phyloP scores from a whole-genome alignment of 2,113 vertebrate species.

The Silurus glanis region DNA sequence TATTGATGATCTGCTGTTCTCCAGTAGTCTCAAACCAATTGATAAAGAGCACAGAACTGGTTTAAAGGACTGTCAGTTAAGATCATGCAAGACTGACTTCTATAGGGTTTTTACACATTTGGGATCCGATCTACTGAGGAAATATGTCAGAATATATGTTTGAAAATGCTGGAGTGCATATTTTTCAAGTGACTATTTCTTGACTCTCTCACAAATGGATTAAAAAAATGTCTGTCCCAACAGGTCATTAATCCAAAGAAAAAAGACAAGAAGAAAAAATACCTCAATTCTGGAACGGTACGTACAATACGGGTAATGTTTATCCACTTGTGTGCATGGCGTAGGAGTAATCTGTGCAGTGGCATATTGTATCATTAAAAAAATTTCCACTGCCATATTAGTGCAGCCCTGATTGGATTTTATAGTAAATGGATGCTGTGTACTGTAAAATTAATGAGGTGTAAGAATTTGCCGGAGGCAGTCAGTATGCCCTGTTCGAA shows the following conservation, averaged over 20 bases:
- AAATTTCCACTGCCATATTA: slow-evolving; percentile 3
- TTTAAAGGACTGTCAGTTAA: no score
- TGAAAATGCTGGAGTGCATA: neutral
- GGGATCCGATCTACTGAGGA: neutral
- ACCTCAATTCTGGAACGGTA: slow-evolving; percentile 97
- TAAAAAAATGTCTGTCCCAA: slow-evolving; percentile 45
- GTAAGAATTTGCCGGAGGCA: slow-evolving; percentile 1
- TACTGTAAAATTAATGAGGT: slow-evolving; percentile 28
- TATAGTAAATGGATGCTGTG: slow-evolving; percentile 12
- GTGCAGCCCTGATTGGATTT: slow-evolving; percentile 18
- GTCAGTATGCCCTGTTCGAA: neutral
- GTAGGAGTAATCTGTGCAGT: neutral
- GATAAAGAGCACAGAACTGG: no score
- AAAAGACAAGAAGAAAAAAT: slow-evolving; percentile 98
- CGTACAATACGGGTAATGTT: slow-evolving; percentile 56
- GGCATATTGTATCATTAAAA: neutral
- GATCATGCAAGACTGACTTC: no score
- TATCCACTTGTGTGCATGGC: neutral
- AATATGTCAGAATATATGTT: neutral
- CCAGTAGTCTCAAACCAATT: no score
- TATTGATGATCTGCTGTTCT: no score
- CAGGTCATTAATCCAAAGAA: slow-evolving; percentile 98
- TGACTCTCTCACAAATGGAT: slow-evolving; percentile 22
- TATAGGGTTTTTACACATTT: no score
- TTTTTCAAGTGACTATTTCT: neutral